phyloP scores from a whole-genome alignment of 2,113 vertebrate genomes.

The Butorides virescens region DNA sequence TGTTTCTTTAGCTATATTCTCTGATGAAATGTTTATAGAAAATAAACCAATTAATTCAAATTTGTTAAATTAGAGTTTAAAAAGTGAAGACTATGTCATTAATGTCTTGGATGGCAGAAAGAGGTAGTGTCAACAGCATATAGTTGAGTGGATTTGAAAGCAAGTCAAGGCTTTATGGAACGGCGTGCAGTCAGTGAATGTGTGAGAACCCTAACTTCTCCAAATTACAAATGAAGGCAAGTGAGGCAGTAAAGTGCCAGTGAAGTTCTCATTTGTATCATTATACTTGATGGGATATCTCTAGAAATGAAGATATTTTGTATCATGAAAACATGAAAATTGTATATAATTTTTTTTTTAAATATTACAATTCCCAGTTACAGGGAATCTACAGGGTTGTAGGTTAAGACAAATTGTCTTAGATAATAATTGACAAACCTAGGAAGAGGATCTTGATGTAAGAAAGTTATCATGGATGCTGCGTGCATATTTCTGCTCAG shows the following conservation, averaged over 20 bases:
- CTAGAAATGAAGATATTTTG: background rate
- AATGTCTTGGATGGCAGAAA: background rate
- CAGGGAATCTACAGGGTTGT: background rate
- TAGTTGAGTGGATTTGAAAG: background rate
- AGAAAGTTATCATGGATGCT: background rate
- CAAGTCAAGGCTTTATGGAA: background rate
- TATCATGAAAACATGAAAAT: background rate
- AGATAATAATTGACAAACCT: too few relatives aligned
- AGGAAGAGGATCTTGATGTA: background rate
- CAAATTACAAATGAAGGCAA: background rate
- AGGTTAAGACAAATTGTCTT: background rate
- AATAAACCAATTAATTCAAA: background rate
- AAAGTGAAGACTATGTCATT: background rate
- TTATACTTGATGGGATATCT: background rate
- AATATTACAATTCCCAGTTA: background rate
- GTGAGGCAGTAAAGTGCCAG: background rate
- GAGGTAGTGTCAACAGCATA: background rate
- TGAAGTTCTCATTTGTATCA: background rate
- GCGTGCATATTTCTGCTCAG: background rate
- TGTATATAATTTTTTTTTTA: background rate
- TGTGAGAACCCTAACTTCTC: background rate
- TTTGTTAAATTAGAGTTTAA: background rate
- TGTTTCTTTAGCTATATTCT: background rate
- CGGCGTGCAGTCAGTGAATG: background rate
- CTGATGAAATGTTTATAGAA: background rate